Conservation (phyloP, 37 sponge, comb jelly and placozoan species). For the Halichondria panicea region DNA sequence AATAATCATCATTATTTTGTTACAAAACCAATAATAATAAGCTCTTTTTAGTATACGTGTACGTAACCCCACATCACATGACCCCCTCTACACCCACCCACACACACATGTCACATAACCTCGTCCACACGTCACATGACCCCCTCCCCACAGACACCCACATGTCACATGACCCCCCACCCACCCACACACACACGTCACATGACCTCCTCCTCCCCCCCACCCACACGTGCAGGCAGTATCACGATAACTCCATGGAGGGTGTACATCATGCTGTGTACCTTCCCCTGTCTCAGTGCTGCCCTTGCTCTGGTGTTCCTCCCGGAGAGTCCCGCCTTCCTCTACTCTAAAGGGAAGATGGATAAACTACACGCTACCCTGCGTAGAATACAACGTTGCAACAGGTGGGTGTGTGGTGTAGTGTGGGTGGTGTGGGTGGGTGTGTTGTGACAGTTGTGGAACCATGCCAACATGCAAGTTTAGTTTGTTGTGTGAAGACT, state of each 20-base stretch:
- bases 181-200: too few relatives aligned
- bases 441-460: too few relatives aligned
- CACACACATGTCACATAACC: too few relatives aligned
- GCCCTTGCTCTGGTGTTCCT: conserved; percentile 60
- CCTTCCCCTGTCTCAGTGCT: conserved; percentile 68
- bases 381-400: not conserved
- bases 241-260: conserved; percentile 69
- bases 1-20: not conserved
- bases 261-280: conserved; percentile 75
- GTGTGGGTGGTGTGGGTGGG: too few relatives aligned
- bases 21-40: not conserved
- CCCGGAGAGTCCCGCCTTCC: conserved; percentile 82
- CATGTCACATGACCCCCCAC: too few relatives aligned
- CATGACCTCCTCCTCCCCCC: not conserved
- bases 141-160: too few relatives aligned
- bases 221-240: conserved; percentile 14
- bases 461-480: too few relatives aligned
- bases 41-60: too few relatives aligned
- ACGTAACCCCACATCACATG: too few relatives aligned
- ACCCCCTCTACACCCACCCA: too few relatives aligned
- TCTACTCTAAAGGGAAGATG: conserved; percentile 26
- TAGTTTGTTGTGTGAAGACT: too few relatives aligned
- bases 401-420: not conserved
- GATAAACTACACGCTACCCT: conserved; percentile 19
- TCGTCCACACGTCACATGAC: too few relatives aligned